phyloP scores from a whole-genome alignment of 2,888 invertebrate species.

The Nomada fucata region DNA sequence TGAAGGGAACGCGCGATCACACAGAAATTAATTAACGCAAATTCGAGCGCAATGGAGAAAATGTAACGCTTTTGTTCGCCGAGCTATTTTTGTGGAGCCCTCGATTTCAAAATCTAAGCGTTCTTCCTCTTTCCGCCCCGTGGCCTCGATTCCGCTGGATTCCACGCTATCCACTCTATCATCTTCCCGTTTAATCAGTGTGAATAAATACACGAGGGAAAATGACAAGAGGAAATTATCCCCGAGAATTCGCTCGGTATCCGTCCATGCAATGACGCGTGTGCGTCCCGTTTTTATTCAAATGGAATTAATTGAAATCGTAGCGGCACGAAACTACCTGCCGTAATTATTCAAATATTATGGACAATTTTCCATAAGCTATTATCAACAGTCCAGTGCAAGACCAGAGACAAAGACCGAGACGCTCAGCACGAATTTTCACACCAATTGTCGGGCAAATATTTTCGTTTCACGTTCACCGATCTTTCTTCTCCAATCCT shows the following conservation, averaged over 20 bases:
- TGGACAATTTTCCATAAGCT: no score
- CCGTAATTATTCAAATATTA: no score
- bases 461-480: no score
- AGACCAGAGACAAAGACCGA: no score
- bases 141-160: conserved; percentile 65
- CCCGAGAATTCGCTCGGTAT: not conserved
- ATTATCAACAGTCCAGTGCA: no score
- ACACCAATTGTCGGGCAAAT: no score
- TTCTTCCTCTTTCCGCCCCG: conserved; percentile 61
- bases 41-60: not conserved
- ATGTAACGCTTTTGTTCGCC: conserved; percentile 5
- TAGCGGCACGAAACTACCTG: no score
- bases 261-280: not conserved
- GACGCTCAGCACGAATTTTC: no score
- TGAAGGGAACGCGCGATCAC: no score
- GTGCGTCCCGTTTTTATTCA: no score
- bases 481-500: no score
- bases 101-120: conserved; percentile 51
- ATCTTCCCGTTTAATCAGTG: conserved; percentile 47
- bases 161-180: conserved; percentile 56
- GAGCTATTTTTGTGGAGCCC: conserved; percentile 46
- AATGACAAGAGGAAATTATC: conserved; percentile 13
- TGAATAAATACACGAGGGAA: conserved; percentile 34
- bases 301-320: no score
- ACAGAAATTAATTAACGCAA: not conserved